Conservation (phyloP, 2,113 vertebrate species). For the Sapayoa aenigma region DNA sequence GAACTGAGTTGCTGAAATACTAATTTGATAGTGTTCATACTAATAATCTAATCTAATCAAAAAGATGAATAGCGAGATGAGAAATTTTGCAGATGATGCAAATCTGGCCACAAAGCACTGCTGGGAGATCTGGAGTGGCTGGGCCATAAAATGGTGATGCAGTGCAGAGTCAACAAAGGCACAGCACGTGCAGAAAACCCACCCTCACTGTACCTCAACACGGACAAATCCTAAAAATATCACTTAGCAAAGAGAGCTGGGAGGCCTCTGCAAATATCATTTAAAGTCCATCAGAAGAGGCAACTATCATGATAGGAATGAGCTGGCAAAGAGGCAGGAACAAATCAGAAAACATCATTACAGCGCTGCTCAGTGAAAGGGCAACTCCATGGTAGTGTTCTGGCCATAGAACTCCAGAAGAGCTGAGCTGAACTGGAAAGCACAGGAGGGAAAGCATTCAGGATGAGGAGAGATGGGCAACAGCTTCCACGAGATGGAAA, state of each 20-base stretch:
- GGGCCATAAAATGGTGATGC: neutral
- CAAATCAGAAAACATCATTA: neutral
- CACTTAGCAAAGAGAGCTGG: neutral
- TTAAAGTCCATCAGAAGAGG: neutral
- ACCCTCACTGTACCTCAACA: neutral
- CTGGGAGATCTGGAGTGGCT: neutral
- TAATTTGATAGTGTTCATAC: neutral
- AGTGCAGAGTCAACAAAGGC: neutral
- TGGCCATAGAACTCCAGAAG: neutral
- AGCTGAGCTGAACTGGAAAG: neutral
- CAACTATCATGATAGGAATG: neutral
- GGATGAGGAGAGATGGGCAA: neutral
- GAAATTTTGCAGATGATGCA: slow-evolving; percentile 9
- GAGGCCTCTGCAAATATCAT: neutral
- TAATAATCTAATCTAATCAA: neutral
- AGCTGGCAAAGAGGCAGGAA: neutral
- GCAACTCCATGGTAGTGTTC: neutral
- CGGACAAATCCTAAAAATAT: neutral
- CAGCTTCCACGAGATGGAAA: neutral
- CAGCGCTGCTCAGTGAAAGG: neutral
- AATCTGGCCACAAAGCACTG: neutral
- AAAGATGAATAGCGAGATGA: neutral
- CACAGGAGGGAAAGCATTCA: neutral
- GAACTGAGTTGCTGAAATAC: neutral
- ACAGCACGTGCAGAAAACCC: neutral